Evolutionary conservation across 1,140 invertebrate species (phyloP).

Genomic region (Sycobia sp.): DNA sequence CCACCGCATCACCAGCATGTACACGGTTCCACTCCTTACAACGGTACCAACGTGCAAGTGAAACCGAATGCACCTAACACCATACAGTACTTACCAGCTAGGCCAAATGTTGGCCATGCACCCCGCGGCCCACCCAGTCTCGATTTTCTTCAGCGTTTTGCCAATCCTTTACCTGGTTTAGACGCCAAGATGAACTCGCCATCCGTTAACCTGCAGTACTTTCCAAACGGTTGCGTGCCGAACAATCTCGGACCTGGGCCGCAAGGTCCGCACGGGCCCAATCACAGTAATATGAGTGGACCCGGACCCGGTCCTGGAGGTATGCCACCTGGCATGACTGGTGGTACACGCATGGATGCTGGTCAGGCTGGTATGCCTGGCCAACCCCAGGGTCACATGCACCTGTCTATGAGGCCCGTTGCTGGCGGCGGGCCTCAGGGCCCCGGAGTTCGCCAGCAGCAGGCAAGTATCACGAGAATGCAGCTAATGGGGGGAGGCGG

Average conservation of each 20-base stretch:
- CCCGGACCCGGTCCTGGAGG: conserved; percentile 58
- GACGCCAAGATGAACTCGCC: conserved; percentile 72
- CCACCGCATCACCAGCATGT: conserved; percentile 37
- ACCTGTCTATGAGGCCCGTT: conserved; percentile 58
- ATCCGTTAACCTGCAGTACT: conserved; percentile 75
- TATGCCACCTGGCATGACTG: conserved; percentile 58
- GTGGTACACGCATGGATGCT: conserved; percentile 55
- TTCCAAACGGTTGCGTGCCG: conserved; percentile 65
- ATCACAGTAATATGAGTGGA: too few species aligned
- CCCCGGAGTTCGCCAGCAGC: conserved; percentile 40
- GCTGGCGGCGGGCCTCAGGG: conserved; percentile 33
- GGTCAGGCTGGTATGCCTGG: conserved; percentile 51
- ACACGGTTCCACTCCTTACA: conserved; percentile 67
- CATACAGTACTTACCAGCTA: conserved; percentile 94
- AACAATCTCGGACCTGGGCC: conserved; percentile 50
- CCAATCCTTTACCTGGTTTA: conserved; percentile 75
- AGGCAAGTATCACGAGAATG: conserved; percentile 63
- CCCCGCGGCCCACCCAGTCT: conserved; percentile 84
- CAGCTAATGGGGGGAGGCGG: conserved; percentile 65
- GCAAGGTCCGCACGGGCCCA: conserved; percentile 9
- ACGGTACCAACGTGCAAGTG: conserved; percentile 87
- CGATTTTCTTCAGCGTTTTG: conserved; percentile 89
- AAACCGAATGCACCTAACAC: conserved; percentile 96
- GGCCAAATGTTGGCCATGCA: conserved; percentile 75
- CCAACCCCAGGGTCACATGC: conserved; percentile 45